Evolutionary conservation across 2,113 vertebrate genomes (phyloP).

Genomic region (Pseudorasbora parva): DNA sequence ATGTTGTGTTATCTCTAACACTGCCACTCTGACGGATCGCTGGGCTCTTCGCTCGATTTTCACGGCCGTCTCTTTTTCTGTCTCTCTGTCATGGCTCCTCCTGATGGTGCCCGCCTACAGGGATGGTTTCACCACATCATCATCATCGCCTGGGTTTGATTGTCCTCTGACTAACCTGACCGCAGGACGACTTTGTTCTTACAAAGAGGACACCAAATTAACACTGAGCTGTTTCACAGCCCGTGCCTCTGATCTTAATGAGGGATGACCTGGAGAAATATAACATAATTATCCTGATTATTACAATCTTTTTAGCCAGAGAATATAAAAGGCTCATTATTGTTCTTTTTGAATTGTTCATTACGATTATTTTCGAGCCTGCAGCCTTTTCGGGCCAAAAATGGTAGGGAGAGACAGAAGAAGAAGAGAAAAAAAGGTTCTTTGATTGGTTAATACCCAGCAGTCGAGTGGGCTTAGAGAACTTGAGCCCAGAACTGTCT

Average conservation of each 20-base stretch:
- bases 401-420: slow-evolving; percentile 41
- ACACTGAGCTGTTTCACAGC: slow-evolving; percentile 65
- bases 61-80: slow-evolving; percentile 38
- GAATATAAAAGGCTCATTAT: slow-evolving; percentile 71
- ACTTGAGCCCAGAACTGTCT: slow-evolving; percentile 19
- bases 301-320: slow-evolving; percentile 66
- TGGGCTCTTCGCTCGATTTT: slow-evolving; percentile 41
- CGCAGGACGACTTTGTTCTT: slow-evolving; percentile 68
- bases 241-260: slow-evolving; percentile 66
- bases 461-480: slow-evolving; percentile 48
- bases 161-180: slow-evolving; percentile 68
- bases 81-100: slow-evolving; percentile 60
- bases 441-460: slow-evolving; percentile 56
- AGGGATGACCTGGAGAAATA: slow-evolving; percentile 70
- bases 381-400: slow-evolving; percentile 62
- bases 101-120: slow-evolving; percentile 57
- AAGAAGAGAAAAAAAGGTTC: slow-evolving; percentile 26
- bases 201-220: slow-evolving; percentile 69
- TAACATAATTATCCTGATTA: slow-evolving; percentile 69
- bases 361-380: slow-evolving; percentile 68
- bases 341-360: slow-evolving; percentile 71
- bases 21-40: slow-evolving; percentile 36
- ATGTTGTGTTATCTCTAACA: slow-evolving; percentile 22
- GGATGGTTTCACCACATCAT: slow-evolving; percentile 56
- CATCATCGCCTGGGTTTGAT: slow-evolving; percentile 57